Conservation (phyloP, 2,888 invertebrate genomes). For the Eristalinus sepulchralis region DNA sequence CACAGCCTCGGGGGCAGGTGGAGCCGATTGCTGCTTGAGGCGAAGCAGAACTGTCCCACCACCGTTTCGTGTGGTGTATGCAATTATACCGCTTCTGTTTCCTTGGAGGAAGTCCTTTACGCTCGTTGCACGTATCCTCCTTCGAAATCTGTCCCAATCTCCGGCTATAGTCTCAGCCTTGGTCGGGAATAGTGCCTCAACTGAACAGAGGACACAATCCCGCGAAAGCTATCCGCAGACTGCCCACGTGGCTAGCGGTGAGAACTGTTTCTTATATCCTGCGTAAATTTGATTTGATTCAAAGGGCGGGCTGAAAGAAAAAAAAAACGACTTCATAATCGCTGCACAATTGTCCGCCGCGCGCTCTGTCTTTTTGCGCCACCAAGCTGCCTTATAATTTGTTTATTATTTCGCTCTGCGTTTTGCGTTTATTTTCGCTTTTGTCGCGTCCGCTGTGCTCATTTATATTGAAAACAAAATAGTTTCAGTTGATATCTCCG, state of each 20-base stretch:
- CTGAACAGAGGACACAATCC: background rate
- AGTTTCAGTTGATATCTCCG: constrained; percentile 56
- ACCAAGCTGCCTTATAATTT: constrained; percentile 26
- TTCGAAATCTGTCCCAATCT: background rate
- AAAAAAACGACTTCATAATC: constrained; percentile 53
- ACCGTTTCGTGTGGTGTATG: constrained; percentile 23
- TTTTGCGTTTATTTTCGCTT: constrained; percentile 34
- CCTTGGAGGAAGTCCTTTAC: background rate
- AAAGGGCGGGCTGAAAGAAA: constrained; percentile 14
- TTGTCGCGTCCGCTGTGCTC: constrained; percentile 42
- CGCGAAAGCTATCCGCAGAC: background rate
- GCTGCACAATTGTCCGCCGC: constrained; percentile 17
- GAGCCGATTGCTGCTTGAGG: background rate
- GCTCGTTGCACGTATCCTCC: constrained; percentile 40
- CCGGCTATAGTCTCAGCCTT: background rate
- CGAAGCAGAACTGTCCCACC: constrained; percentile 44
- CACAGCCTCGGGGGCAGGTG: background rate
- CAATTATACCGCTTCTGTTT: constrained; percentile 46
- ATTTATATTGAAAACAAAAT: constrained; percentile 59
- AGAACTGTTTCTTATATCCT: constrained; percentile 13
- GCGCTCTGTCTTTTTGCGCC: background rate
- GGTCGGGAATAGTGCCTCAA: background rate
- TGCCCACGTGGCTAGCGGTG: background rate
- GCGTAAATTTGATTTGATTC: constrained; percentile 54
- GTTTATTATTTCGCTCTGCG: constrained; percentile 24